Evolutionary conservation across 1,140 invertebrate genomes (phyloP).

Genomic region (Drosophila mauritiana): DNA sequence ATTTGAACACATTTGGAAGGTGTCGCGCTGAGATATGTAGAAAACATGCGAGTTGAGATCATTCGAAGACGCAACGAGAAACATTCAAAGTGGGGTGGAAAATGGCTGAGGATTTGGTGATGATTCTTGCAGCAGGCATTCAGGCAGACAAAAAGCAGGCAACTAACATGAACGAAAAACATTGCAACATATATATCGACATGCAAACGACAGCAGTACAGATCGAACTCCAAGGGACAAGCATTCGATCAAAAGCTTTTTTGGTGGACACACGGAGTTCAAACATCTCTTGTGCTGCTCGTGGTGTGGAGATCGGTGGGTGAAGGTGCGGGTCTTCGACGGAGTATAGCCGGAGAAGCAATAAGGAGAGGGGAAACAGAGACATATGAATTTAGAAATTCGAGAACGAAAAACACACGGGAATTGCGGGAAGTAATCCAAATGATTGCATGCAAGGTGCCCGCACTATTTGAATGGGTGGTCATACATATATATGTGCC

Average conservation of each 20-base stretch:
- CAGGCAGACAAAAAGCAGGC: slow-evolving; percentile 70
- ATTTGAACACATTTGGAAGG: slow-evolving; percentile 45
- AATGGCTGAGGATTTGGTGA: slow-evolving; percentile 55
- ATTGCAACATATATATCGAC: slow-evolving; percentile 43
- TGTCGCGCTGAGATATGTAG: slow-evolving; percentile 34
- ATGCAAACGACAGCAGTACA: slow-evolving; percentile 38
- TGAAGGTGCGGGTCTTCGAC: slow-evolving; percentile 55
- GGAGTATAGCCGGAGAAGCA: slow-evolving; percentile 61
- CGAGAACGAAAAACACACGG: slow-evolving; percentile 50
- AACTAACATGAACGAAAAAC: slow-evolving; percentile 66
- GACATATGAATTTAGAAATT: slow-evolving; percentile 49
- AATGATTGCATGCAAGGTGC: slow-evolving; percentile 64
- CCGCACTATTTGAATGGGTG: slow-evolving; percentile 42
- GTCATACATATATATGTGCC: slow-evolving; percentile 56
- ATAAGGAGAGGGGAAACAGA: slow-evolving; percentile 35
- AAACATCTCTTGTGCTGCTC: slow-evolving; percentile 41
- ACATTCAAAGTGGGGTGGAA: slow-evolving; percentile 52
- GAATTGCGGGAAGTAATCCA: slow-evolving; percentile 50
- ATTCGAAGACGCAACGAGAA: slow-evolving; percentile 42
- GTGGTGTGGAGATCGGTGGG: slow-evolving; percentile 49
- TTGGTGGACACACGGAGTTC: slow-evolving; percentile 41
- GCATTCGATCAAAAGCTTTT: slow-evolving; percentile 28
- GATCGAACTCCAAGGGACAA: slow-evolving; percentile 17
- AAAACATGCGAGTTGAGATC: slow-evolving; percentile 63
- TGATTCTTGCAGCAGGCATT: slow-evolving; percentile 68